Base-by-base conservation (phyloP, 2,113 vertebrate genomes). In the Campylomormyrus tamandua region DNA sequence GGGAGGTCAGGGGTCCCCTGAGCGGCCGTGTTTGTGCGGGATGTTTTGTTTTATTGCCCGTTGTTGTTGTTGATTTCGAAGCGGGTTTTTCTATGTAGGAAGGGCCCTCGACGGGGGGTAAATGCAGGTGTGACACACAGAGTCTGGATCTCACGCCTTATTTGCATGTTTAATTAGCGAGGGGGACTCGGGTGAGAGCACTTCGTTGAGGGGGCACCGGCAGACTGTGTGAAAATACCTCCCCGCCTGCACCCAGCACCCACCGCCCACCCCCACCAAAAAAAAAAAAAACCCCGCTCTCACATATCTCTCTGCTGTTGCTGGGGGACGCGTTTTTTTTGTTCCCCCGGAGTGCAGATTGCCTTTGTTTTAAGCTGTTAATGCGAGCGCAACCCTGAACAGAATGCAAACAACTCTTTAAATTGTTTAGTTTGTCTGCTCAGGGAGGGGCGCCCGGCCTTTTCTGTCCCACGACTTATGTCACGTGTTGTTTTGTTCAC, bases 81-180 rank as follows among this genome's bases (percentile, higher is more conserved):
- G 96, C 95, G 94, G 96, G 94, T 95, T 96, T 94, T 95, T 93
- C 95, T 95, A 94, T 96, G 94, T 11, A 92, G 95, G 94, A 94
- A 95, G 97, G 97, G 96, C 96, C 95, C 96, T 96, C 94, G 92
- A 95, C 96, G 95, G 96, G 95, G 96, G 96, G 97, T 97, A 96
- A 92, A 97, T 97, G 96, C 97, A 98, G 97, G 97, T 98, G 96
- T 97, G 96, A 97, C 97, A 97, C 96, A 96, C 95, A 95, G 97
- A 96, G 97, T 96, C 96, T 96, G 97, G 95, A 95, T 97, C 94
- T 95, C 97, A 97, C 97, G 96, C 96, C 97, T 97, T 96, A 97
- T 96, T 97, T 98, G 97, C 97, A 98, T 98, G 97, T 98, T 97
- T 97, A 98, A 98, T 97, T 97, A 97, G 97, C 95, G 95, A 96